Base-by-base conservation (phyloP, 2,113 vertebrate genomes). In the Empidonax traillii region DNA sequence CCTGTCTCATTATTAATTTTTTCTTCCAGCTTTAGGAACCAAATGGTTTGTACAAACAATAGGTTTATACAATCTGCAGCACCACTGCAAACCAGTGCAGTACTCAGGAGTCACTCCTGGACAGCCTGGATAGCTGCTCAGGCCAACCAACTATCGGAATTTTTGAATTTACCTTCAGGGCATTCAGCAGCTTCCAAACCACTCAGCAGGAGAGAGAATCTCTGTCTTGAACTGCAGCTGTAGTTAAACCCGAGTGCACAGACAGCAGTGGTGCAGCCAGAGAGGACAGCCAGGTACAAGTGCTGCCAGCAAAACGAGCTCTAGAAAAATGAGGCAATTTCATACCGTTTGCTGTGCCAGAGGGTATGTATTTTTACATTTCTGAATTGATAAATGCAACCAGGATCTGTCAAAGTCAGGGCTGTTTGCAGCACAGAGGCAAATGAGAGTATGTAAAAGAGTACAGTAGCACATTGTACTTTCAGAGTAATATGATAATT, bases 121-220 rank as follows among this genome's bases (percentile, higher is more conserved):
- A 25, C 59, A 65, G 7, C 63, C 5, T 2, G 18, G n/a, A 19
- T 0, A 31, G 25, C 65, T 67, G 62, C 62, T 58, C 4, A 15
- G 56, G 37, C 15, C 21, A 37, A 66, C 8, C 31, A 49, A 0
- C n/a, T 2, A 6, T 8, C 0, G 18, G 28, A 17, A 44, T 23
- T 51, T 49, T 24, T 72, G 30, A 53, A 20, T 25, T 39, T 21
- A 44, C 43, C 51, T 66, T 81, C 3, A 0, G 0, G 68, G 21
- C 18, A 22, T 11, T 43, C 55, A 46, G 2, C 31, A 13, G n/a
- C 8, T 80, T 44, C 75, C 68, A 74, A 37, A 55, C 10, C 51
- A 18, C 22, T 14, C 1, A 0, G 23, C 0, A 0, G 53, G 46
- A 78, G 27, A 31, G 37, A 68, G 4, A 31, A 35, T 23, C 37